Evolutionary conservation across 2,113 vertebrate species (phyloP), one percentile per base, ranked within the genome.

Genomic region (Phrynosoma platyrhinos): DNA sequence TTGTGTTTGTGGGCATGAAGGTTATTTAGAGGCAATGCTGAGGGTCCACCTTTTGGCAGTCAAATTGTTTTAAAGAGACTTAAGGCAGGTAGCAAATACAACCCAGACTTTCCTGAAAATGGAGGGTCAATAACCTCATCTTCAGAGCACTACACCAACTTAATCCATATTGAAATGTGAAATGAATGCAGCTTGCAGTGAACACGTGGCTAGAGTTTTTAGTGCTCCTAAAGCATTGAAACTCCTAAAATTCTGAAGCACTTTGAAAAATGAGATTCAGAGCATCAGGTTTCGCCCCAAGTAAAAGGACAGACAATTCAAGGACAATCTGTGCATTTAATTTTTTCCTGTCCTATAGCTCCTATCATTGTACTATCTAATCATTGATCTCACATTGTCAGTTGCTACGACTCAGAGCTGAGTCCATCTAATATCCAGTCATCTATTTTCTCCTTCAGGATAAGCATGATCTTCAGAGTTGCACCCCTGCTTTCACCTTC

Each of bases 211-310:
- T 64, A 47, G 69, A 64, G 32, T 32, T 77, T 83, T 76, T 42
- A 71, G 55, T 86, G 76, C 53, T 85, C 72, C 47, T 0, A 3
- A 30, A 88, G 62, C 3, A 23, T 53, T 86, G 32, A 55, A 80
- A 81, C 66, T 27, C 66, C 77, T 80, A 74, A 71, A 64, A n/a
- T 87, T 68, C 69, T 75, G 69, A n/a, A 64, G 68, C 86, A 62
- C 68, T 62, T 82, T 87, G 86, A 68, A 64, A 87, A 87, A 87
- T 75, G 86, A 87, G 69, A 87, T 82, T 87, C 79, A 75, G 86
- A 87, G 69, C 53, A 64, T 82, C 55, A 42, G 79, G 53, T 87
- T 74, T 87, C 53, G 40, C 64, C 77, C 77, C 47, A 16, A 79
- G 9, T 83, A 84, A 82, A 25, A 72, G 68, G 78, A 87, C 69